Base-by-base conservation (phyloP, 1,140 invertebrate species). In the Ceratoteleas bidentatus region DNA sequence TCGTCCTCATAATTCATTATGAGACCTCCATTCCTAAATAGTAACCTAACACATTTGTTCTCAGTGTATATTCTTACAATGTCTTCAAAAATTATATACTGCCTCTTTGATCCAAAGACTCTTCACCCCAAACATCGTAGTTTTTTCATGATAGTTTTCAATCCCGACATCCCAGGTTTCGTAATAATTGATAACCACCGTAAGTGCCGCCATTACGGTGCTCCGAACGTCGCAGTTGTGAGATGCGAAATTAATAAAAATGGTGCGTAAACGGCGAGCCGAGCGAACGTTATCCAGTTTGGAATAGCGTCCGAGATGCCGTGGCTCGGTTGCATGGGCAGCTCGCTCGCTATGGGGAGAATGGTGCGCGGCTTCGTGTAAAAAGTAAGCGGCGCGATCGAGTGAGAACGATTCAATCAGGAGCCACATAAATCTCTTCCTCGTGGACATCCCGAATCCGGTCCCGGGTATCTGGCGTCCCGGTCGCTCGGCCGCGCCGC, bases 321-420 rank as follows among this genome's bases (percentile, higher is more conserved):
- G 47, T 75, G 70, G 62, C 10, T 38, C n/a, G 64, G 15, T 16
- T 56, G 70, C 70, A 69, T 81, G 65, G 70, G 70, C 70, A 69
- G 72, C 43, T 64, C 24, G 24, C 61, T 64, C 53, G 52, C 68
- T 73, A 72, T 54, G 60, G 72, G 72, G 70, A 73, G 83, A 77
- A 72, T 80, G 74, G 75, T 53, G 79, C 72, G 73, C 73, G 73
- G 83, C 74, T 62, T 75, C 66, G 80, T 83, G 86, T 85, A 90
- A 90, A 88, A 90, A 90, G 88, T 87, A 87, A 89, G 84, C 87
- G 85, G 86, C 85, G 85, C 89, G 88, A 91, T 91, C 90, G 90
- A 90, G 90, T 90, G 90, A 92, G 90, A 92, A 92, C 90, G 90
- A 91, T 91, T 91, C 90, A 92, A 92, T 92, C 90, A 91, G 90